phyloP scores from a whole-genome alignment of 2,113 vertebrate species.

The Lamprotornis superbus region DNA sequence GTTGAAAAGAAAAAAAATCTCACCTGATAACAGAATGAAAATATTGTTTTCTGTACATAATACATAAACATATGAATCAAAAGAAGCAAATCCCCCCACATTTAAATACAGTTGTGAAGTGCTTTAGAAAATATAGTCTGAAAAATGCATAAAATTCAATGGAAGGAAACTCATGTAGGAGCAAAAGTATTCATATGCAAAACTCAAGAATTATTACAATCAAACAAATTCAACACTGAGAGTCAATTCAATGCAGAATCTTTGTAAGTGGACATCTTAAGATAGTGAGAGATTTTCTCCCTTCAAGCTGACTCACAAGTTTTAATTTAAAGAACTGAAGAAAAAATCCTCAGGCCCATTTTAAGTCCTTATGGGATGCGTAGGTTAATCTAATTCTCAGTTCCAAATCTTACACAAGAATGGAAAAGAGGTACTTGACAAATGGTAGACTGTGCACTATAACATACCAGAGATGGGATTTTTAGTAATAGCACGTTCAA shows the following conservation, averaged over 20 bases:
- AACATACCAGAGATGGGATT: neutral
- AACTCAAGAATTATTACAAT: slow-evolving; percentile 14
- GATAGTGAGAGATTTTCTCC: neutral
- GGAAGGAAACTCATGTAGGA: neutral
- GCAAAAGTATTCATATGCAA: slow-evolving; percentile 1
- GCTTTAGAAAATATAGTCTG: slow-evolving; percentile 24
- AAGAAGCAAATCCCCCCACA: slow-evolving; percentile 16
- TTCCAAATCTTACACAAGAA: neutral
- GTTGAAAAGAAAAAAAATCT: slow-evolving; percentile 33
- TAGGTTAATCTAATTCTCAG: neutral
- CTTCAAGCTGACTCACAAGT: neutral
- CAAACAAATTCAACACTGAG: neutral
- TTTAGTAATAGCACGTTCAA: neutral
- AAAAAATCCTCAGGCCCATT: neutral
- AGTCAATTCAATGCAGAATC: slow-evolving; percentile 1
- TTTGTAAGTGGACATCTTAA: neutral
- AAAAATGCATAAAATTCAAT: slow-evolving; percentile 27
- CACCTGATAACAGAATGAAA: slow-evolving; percentile 31
- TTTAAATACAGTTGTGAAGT: slow-evolving; percentile 46
- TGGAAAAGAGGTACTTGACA: neutral
- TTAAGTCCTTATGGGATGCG: accelerated
- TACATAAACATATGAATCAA: slow-evolving; percentile 21
- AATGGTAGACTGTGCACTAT: neutral
- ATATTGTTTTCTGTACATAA: slow-evolving; percentile 17
- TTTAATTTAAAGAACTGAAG: neutral